Conservation (phyloP, 2,113 vertebrate genomes). For the Otolemur garnettii region DNA sequence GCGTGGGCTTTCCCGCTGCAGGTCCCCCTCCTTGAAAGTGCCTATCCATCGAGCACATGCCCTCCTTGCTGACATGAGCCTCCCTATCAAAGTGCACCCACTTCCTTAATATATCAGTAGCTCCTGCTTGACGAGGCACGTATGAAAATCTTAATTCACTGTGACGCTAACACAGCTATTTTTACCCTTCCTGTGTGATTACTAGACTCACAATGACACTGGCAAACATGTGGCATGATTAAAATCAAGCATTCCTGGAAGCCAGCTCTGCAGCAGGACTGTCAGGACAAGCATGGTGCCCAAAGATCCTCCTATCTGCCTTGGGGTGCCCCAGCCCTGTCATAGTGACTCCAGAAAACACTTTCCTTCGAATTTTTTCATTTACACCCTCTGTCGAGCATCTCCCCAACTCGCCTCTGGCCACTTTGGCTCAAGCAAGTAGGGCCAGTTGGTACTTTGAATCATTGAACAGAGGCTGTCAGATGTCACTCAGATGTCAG, state of each 20-base stretch:
- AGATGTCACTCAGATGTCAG: not conserved
- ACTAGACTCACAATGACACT: constrained; percentile 5
- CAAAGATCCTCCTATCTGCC: not conserved
- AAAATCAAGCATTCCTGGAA: constrained; percentile 17
- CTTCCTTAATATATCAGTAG: not conserved
- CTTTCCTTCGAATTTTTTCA: not conserved
- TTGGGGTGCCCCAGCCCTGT: not conserved
- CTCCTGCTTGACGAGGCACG: not conserved
- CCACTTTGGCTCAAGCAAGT: not conserved
- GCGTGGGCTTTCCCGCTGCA: not conserved
- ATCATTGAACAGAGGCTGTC: not conserved
- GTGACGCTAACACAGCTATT: constrained; percentile 48
- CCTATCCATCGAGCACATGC: not conserved
- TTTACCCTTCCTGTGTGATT: constrained; percentile 39
- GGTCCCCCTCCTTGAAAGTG: not conserved
- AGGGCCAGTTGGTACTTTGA: not conserved
- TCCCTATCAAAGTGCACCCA: not conserved
- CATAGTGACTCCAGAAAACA: not conserved
- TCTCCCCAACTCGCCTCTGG: not conserved
- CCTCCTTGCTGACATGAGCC: accelerated
- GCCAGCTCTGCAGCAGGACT: not conserved
- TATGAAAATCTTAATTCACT: constrained; percentile 24
- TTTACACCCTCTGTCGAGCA: not conserved
- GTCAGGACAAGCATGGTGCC: not conserved
- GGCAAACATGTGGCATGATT: not conserved